Evolutionary conservation across 2,797 vertebrate genomes (phyloP), one percentile per base, ranked within the genome.

Genomic region (Hypotaenidia okinawae): DNA sequence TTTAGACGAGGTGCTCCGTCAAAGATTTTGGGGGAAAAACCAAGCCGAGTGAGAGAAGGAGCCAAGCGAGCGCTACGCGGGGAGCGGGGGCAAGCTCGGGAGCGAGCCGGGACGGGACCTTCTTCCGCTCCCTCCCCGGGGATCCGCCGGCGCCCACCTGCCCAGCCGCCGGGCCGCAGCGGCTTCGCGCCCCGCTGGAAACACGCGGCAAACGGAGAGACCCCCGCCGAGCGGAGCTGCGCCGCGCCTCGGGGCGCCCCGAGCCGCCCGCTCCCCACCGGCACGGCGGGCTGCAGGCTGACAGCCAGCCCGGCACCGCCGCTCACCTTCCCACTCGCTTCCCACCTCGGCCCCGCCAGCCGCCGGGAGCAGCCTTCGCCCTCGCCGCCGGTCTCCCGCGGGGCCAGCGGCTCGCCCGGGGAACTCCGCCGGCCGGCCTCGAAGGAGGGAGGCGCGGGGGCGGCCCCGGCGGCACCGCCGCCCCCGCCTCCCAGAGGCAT

Each of bases 21-120:
- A 59, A 2, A 1, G 14, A 35, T 5, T 11, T 7, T 13, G 10
- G 24, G 16, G 5, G 14, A 51, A 9, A 27, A 1, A 4, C 24
- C n/a, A 45, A 0, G 0, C 5, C 3, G n/a, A 27, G 24, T 3
- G 2, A 49, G 14, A n/a, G 15, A 86, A 84, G 41, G 10, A 67
- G 14, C 14, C 49, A 15, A 83, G 33, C 5, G 27, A 35, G 23
- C 45, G 17, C 57, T 4, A 0, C 0, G 16, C 15, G 5, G 10
- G 7, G 9, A 22, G 13, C 21, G 22, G 33, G 63, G 27, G 17
- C 33, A 11, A 83, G 15, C 1, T n/a, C 54, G 7, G 45, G 9
- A 39, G 25, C 11, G 19, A 54, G 25, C 11, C 30, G 52, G 52
- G 83, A 82, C 30, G 52, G 57, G 83, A 72, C 24, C 28, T 18